A percentile compares a stretch with the other conserved stretches of the same genome.
phyloP scores from a whole-genome alignment of 2,797 vertebrate species.

The Tamandua tetradactyla region DNA sequence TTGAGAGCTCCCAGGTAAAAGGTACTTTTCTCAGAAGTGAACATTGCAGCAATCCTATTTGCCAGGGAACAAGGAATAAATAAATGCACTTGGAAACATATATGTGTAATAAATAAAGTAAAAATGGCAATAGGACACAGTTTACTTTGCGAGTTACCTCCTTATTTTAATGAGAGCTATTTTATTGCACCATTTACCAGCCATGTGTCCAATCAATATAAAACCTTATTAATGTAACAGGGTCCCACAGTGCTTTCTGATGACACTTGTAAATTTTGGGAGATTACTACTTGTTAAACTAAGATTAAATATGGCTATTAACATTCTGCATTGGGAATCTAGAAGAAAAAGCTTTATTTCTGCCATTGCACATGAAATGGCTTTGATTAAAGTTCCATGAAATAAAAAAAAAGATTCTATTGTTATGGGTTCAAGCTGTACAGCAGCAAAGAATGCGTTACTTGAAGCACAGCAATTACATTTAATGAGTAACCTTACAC shows the following conservation, averaged over 20 bases:
- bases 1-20: neutral
- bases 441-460: constrained; percentile 7
- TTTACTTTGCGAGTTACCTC: constrained; percentile 27
- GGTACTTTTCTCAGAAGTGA: neutral
- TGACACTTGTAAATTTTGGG: constrained; percentile 69
- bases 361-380: constrained; percentile 15
- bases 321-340: constrained; percentile 46
- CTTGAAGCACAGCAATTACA: constrained; percentile 26
- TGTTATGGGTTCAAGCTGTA: constrained; percentile 40
- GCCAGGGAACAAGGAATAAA: constrained; percentile 52
- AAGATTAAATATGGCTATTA: constrained; percentile 78
- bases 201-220: constrained; percentile 68
- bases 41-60: constrained; percentile 3
- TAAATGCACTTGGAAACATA: constrained; percentile 55
- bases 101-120: constrained; percentile 62
- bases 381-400: constrained; percentile 50
- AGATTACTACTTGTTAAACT: constrained; percentile 73
- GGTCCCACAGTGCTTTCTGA: constrained; percentile 59
- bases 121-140: constrained; percentile 51
- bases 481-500: constrained; percentile 64
- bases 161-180: constrained; percentile 54
- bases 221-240: constrained; percentile 62
- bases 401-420: constrained; percentile 68
- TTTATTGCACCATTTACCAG: constrained; percentile 74
- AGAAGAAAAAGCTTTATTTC: constrained; percentile 69